Conservation (phyloP, 2,888 invertebrate genomes). For the Subacronicta megacephala region DNA sequence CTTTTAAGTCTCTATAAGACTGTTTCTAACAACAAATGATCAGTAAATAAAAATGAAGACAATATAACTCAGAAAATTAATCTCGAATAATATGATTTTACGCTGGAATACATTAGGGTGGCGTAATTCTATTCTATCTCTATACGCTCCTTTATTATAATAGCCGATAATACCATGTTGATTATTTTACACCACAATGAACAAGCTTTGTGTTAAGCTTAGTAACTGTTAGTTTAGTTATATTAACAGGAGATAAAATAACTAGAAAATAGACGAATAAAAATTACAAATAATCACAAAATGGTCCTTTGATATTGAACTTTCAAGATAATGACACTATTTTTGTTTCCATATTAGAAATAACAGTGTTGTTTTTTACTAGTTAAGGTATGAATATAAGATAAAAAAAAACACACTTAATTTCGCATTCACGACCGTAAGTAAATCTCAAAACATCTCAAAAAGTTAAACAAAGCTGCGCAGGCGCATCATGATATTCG, state of each 20-base stretch:
- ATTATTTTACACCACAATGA: conserved; percentile 61
- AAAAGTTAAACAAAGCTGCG: conserved; percentile 37
- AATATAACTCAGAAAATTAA: conserved; percentile 43
- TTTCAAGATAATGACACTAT: not conserved
- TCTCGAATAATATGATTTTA: conserved; percentile 72
- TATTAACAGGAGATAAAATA: conserved; percentile 31
- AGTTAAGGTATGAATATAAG: too few species aligned
- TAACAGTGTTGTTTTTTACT: too few species aligned
- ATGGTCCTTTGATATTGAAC: not conserved
- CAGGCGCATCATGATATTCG: conserved; percentile 50
- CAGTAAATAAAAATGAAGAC: conserved; percentile 12
- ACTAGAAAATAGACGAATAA: not conserved
- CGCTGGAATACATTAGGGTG: conserved; percentile 69
- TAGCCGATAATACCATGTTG: conserved; percentile 64
- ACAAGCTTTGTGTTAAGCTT: conserved; percentile 34
- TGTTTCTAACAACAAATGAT: conserved; percentile 21
- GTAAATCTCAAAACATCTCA: conserved; percentile 14
- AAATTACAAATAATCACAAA: not conserved
- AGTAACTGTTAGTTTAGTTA: conserved; percentile 39
- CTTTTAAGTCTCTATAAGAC: not conserved
- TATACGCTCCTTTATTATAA: conserved; percentile 62
- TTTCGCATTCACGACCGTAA: not conserved
- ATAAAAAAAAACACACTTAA: too few species aligned
- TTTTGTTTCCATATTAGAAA: too few species aligned
- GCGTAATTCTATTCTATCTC: conserved; percentile 69